phyloP scores from a whole-genome alignment of 2,113 vertebrate genomes.

The Grallaria varia region DNA sequence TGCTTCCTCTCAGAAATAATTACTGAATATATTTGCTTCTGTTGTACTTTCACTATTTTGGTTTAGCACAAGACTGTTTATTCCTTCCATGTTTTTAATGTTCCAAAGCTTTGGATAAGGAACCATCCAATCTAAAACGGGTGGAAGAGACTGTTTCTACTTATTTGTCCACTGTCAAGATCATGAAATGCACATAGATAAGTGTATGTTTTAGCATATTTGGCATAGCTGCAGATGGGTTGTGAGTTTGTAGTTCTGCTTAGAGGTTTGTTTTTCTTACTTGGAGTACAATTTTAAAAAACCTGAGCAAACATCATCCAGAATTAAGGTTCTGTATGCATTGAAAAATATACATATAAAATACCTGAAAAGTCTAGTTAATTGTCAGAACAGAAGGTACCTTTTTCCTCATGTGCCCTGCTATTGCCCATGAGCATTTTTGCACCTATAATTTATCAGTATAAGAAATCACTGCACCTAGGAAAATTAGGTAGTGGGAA shows the following conservation, averaged over 20 bases:
- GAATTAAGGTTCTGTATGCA: background rate
- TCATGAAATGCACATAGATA: background rate
- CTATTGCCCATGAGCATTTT: background rate
- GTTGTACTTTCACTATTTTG: background rate
- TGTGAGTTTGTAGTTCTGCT: background rate
- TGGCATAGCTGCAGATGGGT: background rate
- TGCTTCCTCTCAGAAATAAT: background rate
- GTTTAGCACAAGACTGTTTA: background rate
- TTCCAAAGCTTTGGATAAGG: background rate
- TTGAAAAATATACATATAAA: background rate
- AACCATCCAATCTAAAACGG: background rate
- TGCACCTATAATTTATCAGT: background rate
- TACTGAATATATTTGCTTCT: background rate
- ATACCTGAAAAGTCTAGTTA: background rate
- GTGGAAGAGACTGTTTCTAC: background rate
- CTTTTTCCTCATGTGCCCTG: background rate
- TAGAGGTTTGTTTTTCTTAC: background rate
- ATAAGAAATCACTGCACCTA: background rate
- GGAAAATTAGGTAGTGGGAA: background rate
- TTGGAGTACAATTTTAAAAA: background rate
- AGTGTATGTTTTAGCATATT: background rate
- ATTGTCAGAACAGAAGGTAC: background rate
- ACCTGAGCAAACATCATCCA: background rate
- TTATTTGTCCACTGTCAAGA: background rate
- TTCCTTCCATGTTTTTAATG: background rate